These are phyloP conservation scores for Pangasius macronema DNA, from an alignment of 2,797 vertebrate species.

Conservation along the genomic window DNA sequence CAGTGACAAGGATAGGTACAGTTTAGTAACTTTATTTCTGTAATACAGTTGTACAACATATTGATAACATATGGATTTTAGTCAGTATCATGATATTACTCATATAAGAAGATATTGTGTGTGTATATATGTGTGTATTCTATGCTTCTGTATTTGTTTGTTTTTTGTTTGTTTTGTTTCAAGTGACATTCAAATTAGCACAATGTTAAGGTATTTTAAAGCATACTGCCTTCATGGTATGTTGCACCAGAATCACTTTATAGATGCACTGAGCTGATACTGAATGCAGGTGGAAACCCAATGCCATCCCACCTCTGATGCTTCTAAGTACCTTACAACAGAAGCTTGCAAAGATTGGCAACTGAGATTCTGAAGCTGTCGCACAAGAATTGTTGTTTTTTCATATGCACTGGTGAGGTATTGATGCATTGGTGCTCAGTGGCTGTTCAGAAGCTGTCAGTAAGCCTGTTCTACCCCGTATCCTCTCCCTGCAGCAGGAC, in stretches of 20 bases:
- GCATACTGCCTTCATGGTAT: neutral
- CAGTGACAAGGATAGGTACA: neutral
- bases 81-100: neutral
- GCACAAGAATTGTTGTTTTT: neutral
- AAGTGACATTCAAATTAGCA: neutral
- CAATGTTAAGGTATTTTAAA: neutral
- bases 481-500: neutral
- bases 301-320: neutral
- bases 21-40: neutral
- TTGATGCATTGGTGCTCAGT: neutral
- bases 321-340: neutral
- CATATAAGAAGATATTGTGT: neutral
- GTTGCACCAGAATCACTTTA: neutral
- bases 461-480: slow-evolving; percentile 6
- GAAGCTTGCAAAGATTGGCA: neutral
- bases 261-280: neutral
- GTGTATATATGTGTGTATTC: neutral
- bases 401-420: neutral
- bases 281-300: neutral
- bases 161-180: neutral
- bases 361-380: neutral
- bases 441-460: neutral
- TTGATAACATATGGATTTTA: neutral
- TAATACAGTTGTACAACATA: neutral
- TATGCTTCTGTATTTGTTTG: neutral